Conservation (phyloP, 2,888 invertebrate genomes). For the Mythimna pallens region DNA sequence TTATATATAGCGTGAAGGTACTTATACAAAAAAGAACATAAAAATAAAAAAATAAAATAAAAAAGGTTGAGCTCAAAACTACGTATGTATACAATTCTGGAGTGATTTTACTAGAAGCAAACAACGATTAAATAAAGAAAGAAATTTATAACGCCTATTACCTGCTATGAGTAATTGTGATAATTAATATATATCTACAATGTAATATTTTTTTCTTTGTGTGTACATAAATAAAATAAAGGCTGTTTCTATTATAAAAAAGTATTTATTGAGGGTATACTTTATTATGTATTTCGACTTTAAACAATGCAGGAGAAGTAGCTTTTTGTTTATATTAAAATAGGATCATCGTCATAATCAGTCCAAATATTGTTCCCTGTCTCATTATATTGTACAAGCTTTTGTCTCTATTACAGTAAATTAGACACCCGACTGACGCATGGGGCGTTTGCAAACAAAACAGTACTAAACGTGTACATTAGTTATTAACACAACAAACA, state of each 20-base stretch:
- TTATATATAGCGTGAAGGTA: no score
- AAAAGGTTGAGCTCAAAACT: no score
- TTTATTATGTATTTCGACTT: background rate
- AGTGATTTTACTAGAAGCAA: no score
- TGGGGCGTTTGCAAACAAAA: slow-evolving; percentile 28
- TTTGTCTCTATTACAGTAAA: slow-evolving; percentile 40
- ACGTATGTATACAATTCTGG: no score
- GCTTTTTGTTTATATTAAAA: slow-evolving; percentile 1
- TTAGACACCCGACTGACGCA: slow-evolving; percentile 43
- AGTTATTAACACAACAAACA: slow-evolving; percentile 19
- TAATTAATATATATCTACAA: no score
- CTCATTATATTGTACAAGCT: slow-evolving; percentile 36
- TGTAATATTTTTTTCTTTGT: no score
- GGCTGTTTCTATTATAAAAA: background rate
- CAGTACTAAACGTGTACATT: slow-evolving; percentile 18
- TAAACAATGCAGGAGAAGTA: background rate
- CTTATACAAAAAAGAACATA: no score
- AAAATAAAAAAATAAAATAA: no score
- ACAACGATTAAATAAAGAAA: no score
- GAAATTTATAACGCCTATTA: no score
- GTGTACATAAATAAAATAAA: background rate
- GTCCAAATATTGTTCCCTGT: slow-evolving; percentile 30
- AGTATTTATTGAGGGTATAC: background rate
- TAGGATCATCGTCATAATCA: slow-evolving; percentile 4
- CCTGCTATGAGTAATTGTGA: no score